Base-by-base conservation (phyloP, 2,113 vertebrate genomes). In the Tetrax tetrax region DNA sequence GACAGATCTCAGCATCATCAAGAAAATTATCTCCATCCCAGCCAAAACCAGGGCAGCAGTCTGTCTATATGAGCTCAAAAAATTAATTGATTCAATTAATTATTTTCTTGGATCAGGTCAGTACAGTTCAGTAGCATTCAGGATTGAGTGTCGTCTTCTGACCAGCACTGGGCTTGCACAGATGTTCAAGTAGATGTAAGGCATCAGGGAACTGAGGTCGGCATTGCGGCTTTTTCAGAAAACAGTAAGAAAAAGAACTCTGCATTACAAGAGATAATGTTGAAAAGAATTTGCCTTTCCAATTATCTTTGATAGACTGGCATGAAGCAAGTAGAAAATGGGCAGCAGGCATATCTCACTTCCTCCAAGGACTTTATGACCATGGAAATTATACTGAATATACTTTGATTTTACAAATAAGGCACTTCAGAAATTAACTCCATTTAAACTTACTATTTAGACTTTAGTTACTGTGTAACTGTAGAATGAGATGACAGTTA, bases 131-230 rank as follows among this genome's bases (percentile, higher is more conserved):
- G 64, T 33, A 88, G 7, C 19, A 37, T 61, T 63, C 23, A 76
- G 59, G 25, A 72, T 47, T 64, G 76, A 76, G 7, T 9, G 4
- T 50, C 15, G 0, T 38, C 20, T 75, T 92, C 29, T 28, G 48
- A 61, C 5, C 3, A 91, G 16, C 17, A 27, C 28, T 71, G 0
- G 0, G 7, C 27, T 57, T 31, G 6, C 29, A 29, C 8, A 53
- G 41, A 7, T 16, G 12, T 61, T 76, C 23, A 72, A 23, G 21
- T 22, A 45, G 24, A 48, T 37, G 6, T 23, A 11, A 47, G 14
- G 8, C 4, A 35, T 43, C 54, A 74, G 14, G 9, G 37, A 80
- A 77, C 22, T 29, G 11, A 50, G 12, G 21, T 61, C 27, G 74
- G 20, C n/a, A 27, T 1, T 59, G 17, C 20, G 78, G 50, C 10